A percentile compares a stretch with the other conserved stretches of the same genome.
These are phyloP conservation scores for Ophioninae sp. DNA, from an alignment of 2,888 invertebrate species.

Conservation along the genomic window DNA sequence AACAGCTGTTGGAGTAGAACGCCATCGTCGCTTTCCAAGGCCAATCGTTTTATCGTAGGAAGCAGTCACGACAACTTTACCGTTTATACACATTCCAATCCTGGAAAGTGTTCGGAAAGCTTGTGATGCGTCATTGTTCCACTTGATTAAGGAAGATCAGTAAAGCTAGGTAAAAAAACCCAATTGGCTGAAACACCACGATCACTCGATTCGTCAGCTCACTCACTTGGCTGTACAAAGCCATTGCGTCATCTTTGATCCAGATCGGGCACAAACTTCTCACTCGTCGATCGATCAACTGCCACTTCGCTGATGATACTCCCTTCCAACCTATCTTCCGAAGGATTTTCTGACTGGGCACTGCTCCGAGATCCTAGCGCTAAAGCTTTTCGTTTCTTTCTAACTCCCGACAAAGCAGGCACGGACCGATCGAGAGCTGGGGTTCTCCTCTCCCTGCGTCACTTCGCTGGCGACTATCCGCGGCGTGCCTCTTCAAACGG, in stretches of 20 bases:
- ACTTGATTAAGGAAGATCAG: background rate
- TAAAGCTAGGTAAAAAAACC: background rate
- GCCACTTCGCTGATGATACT: background rate
- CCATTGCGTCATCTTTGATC: background rate
- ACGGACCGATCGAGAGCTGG: slow-evolving; percentile 30
- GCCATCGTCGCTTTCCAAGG: background rate
- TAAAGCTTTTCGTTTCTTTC: slow-evolving; percentile 45
- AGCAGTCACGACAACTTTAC: background rate
- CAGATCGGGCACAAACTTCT: background rate
- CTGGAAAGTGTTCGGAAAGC: background rate
- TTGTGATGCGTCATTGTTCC: background rate
- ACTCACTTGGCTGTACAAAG: background rate
- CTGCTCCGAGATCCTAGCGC: slow-evolving; percentile 14
- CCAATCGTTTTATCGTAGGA: background rate
- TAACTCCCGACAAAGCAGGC: slow-evolving; percentile 23
- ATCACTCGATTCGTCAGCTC: background rate
- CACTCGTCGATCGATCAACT: background rate
- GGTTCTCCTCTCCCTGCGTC: slow-evolving; percentile 6
- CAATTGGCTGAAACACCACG: background rate
- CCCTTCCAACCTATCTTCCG: background rate
- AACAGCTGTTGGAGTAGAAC: background rate
- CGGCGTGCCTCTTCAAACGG: slow-evolving; percentile 51
- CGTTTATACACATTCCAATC: background rate
- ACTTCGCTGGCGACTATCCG: slow-evolving; percentile 44
- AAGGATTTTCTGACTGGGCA: background rate